Base-by-base conservation (phyloP, 2,888 invertebrate species). In the Daptonema setosum region DNA sequence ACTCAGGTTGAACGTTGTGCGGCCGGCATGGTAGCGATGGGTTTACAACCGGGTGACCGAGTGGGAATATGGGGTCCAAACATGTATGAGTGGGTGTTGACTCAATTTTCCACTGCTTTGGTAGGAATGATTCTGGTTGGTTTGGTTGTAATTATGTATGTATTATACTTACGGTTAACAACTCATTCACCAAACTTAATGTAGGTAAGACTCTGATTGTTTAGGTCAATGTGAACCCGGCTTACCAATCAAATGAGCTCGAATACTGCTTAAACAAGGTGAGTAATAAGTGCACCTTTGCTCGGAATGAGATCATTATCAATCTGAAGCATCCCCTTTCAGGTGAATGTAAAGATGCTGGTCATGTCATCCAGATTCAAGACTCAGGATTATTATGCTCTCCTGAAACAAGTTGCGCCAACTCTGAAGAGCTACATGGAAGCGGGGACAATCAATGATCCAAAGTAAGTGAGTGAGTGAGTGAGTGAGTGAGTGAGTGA, bases 31-130 rank as follows among this genome's bases (percentile, higher is more conserved):
- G 63, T 77, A n/a, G 77, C 78, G 45, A 64, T 83, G 28, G 85
- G 85, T 0, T 65, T 86, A 24, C 68, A 78, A 56, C 76, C 72
- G 29, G 84, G 84, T 0, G 86, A 87, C 66, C 72, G 81, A 11
- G 67, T 88, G 2, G 86, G 82, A 0, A 74, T 87, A 26, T 85
- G 83, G 82, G 79, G 81, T 0, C 83, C 85, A 0, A 87, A 85
- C 71, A 74, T 76, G 41, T 69, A 78, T 51, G 81, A 85, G 67
- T 88, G 87, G 87, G 78, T 81, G 59, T 64, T 84, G 0, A 73
- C 79, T 0, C 79, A 81, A 68, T 73, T 82, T 67, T 85, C 82
- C 0, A 79, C 81, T 1, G 79, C 81, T 0, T 78, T 83, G 60
- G 78, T 79, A 1, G 87, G 86, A 0, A 71, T 83, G 1, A 75